A percentile compares a stretch with the other conserved stretches of the same genome.
Evolutionary conservation across 1,140 invertebrate species (phyloP).

Genomic region (Potamilus streckersoni): DNA sequence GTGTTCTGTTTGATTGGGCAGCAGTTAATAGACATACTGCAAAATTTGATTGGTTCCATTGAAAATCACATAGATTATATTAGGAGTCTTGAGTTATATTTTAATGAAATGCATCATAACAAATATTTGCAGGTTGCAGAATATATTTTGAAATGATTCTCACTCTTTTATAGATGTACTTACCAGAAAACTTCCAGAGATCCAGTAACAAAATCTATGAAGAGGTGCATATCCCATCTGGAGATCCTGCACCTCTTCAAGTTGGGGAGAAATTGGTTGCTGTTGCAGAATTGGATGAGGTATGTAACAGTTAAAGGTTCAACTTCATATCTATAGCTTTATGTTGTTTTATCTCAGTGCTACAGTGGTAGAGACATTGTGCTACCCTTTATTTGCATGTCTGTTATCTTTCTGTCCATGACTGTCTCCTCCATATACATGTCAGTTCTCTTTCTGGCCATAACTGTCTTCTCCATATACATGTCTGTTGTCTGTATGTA

Average conservation of each 20-base stretch:
- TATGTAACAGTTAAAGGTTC: constrained; percentile 53
- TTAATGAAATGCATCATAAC: neutral
- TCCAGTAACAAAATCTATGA: constrained; percentile 80
- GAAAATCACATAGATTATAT: neutral
- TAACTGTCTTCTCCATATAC: too few species aligned
- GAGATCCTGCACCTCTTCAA: constrained; percentile 74
- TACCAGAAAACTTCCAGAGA: constrained; percentile 82
- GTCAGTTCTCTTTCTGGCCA: too few species aligned
- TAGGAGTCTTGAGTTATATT: neutral
- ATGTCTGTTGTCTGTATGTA: too few species aligned
- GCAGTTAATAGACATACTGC: neutral
- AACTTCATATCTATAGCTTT: too few species aligned
- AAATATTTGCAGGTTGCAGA: neutral
- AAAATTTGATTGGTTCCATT: neutral
- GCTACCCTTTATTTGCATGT: too few species aligned
- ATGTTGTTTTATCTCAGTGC: too few species aligned
- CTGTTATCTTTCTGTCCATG: too few species aligned
- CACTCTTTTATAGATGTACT: constrained; percentile 70
- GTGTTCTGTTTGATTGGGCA: neutral
- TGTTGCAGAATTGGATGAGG: constrained; percentile 83
- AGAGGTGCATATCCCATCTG: constrained; percentile 88
- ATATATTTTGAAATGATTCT: neutral
- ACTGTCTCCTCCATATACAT: too few species aligned
- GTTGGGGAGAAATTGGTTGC: constrained; percentile 79
- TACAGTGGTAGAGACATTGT: too few species aligned